These are phyloP conservation scores for Ooceraea biroi DNA, from an alignment of 1,140 invertebrate species.

Conservation along the genomic window DNA sequence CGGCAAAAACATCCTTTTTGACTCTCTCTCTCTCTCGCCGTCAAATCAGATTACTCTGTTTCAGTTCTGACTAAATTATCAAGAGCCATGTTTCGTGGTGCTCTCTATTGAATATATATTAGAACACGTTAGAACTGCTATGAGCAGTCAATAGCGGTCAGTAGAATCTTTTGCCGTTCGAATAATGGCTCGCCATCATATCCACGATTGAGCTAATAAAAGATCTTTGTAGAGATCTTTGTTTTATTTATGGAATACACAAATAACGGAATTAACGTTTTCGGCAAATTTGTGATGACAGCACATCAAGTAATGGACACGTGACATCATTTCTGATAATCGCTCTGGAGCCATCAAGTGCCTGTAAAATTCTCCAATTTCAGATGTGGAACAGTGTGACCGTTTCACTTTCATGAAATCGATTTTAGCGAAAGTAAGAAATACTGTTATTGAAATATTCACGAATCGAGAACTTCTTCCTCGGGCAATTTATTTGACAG, in stretches of 20 bases:
- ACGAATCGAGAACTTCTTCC: constrained; percentile 4
- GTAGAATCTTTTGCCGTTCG: neutral
- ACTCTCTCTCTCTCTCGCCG: constrained; percentile 18
- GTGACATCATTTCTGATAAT: constrained; percentile 26
- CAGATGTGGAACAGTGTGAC: too few species aligned
- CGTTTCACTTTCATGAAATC: too few species aligned
- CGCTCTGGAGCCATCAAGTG: constrained; percentile 5
- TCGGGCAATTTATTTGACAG: neutral
- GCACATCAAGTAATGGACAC: neutral
- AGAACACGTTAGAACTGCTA: too few species aligned
- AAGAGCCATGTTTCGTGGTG: neutral
- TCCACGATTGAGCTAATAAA: neutral
- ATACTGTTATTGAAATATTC: constrained; percentile 18
- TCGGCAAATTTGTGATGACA: neutral
- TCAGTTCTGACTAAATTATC: neutral
- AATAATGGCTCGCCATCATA: neutral
- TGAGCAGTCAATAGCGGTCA: too few species aligned
- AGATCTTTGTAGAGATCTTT: neutral
- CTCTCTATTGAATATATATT: too few species aligned
- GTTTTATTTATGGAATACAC: neutral
- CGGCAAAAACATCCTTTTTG: constrained; percentile 30
- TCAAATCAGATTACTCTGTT: constrained; percentile 35
- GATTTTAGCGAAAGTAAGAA: constrained; percentile 14
- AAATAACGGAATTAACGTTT: neutral
- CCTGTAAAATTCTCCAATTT: neutral